These are phyloP conservation scores for Stichopus horrens DNA, from an alignment of 53 echinoderm and acorn worm genomes.

Conservation along the genomic window DNA sequence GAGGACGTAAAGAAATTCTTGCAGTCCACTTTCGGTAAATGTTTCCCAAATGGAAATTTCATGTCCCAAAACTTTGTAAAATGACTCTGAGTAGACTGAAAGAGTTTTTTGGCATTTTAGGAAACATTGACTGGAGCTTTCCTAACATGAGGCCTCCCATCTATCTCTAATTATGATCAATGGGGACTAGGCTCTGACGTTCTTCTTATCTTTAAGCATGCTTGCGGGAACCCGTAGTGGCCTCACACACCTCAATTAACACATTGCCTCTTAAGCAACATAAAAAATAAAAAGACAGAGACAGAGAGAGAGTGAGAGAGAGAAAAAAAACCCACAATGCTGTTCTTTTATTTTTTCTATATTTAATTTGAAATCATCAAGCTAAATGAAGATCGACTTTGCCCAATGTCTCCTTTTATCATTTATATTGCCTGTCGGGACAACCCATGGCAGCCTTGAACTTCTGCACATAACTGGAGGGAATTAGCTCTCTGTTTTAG, in stretches of 20 bases:
- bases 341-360: constrained; percentile 11
- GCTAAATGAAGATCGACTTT: constrained; percentile 44
- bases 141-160: constrained; percentile 44
- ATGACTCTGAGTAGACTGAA: constrained; percentile 8
- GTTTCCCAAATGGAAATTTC: constrained; percentile 12
- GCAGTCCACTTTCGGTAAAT: background rate
- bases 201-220: constrained; percentile 15
- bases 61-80: background rate
- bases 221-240: background rate
- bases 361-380: constrained; percentile 40
- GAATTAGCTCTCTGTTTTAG: constrained; percentile 45
- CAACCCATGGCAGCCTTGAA: constrained; percentile 45
- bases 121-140: constrained; percentile 4
- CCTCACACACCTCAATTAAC: constrained; percentile 50
- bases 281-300: background rate
- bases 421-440: constrained; percentile 37
- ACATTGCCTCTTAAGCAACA: constrained; percentile 33
- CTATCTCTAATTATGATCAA: constrained; percentile 47
- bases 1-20: background rate
- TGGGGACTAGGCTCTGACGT: constrained; percentile 28
- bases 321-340: constrained; percentile 34
- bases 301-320: background rate
- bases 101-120: background rate
- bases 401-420: constrained; percentile 33
- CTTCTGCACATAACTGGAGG: constrained; percentile 36